Evolutionary conservation across 2,113 vertebrate species (phyloP), one percentile per base, ranked within the genome.

Genomic region (Cinclus cinclus): DNA sequence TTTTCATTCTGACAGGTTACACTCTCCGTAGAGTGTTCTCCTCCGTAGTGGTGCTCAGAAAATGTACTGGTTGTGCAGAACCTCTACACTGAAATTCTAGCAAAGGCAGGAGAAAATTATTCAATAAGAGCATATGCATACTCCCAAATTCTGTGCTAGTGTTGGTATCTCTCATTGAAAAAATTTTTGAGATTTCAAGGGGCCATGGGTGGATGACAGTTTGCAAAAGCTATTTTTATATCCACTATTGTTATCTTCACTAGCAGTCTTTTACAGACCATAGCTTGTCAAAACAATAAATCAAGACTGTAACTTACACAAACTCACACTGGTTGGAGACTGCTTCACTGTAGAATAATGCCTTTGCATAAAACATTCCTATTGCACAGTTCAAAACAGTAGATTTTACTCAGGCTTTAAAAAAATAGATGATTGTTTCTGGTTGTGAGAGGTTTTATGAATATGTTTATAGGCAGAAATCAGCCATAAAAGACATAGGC

Each of bases 401-500:
- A 86, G 44, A 86, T 67, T 92, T 89, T 22, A 90, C 18, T 68
- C 44, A 30, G 31, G 41, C 56, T 90, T 82, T 49, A 63, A 88
- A 94, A 81, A 95, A 80, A 55, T 9, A 63, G 75, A 90, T 2
- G 4, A 90, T 87, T 93, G 83, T 93, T 96, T 94, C 92, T 95
- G 73, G 76, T 83, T 92, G 79, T 71, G 80, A 95, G 73, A 90
- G 65, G 63, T 90, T 96, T 96, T 95, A 95, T 82, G 92, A 96
- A 92, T 96, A 93, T 68, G 86, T 95, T 97, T 96, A 96, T 94
- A 88, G 93, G 88, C 56, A 93, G 93, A 89, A 88, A 94, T 96
- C 79, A 84, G 44, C 85, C 90, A 93, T 93, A 95, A 93, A 96
- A 89, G 94, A 94, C 75, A 91, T 47, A 86, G 81, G 41, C 87